Percentiles rank a stretch among this genome's conserved stretches.
Evolutionary conservation across 92 coral and sea anemone species (phyloP).

Genomic region (Pocillopora meandrina): DNA sequence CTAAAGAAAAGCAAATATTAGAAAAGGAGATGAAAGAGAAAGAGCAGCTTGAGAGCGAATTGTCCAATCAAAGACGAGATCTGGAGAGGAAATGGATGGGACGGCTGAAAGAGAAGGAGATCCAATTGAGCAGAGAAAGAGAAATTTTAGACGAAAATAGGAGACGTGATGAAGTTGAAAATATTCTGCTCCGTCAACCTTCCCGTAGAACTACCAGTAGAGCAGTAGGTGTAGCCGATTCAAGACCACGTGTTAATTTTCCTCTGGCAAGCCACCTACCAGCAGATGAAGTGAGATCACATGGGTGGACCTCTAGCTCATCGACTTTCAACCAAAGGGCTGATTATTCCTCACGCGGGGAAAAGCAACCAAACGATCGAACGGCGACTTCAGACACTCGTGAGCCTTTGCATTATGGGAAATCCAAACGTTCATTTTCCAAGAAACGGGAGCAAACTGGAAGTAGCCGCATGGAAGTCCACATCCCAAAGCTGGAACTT

Average conservation of each 20-base stretch:
- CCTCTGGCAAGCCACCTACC: conserved; percentile 9
- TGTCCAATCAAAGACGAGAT: conserved; percentile 74
- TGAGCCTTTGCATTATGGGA: conserved; percentile 14
- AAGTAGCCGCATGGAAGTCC: conserved; percentile 25
- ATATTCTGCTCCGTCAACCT: conserved; percentile 23
- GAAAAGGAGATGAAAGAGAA: conserved; percentile 74
- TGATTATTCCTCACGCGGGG: neutral
- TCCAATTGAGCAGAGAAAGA: conserved; percentile 65
- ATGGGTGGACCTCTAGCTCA: conserved; percentile 5
- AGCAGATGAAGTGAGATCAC: neutral
- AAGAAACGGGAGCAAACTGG: conserved; percentile 29
- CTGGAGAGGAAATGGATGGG: conserved; percentile 80
- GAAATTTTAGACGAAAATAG: conserved; percentile 55
- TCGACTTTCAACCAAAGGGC: neutral
- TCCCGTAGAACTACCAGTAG: conserved; percentile 35
- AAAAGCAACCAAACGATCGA: conserved; percentile 5
- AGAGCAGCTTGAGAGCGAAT: conserved; percentile 69
- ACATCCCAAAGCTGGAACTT: conserved; percentile 56
- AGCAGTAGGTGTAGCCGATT: conserved; percentile 2
- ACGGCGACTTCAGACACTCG: neutral
- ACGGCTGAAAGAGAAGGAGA: conserved; percentile 66
- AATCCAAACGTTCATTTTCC: conserved; percentile 27
- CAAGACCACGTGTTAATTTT: conserved; percentile 3
- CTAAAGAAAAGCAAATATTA: conserved; percentile 64
- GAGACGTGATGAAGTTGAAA: conserved; percentile 49